Percentiles rank a stretch among this genome's conserved stretches.
These are phyloP conservation scores for Bufotes viridis DNA, from an alignment of 2,797 vertebrate genomes.

Conservation along the genomic window DNA sequence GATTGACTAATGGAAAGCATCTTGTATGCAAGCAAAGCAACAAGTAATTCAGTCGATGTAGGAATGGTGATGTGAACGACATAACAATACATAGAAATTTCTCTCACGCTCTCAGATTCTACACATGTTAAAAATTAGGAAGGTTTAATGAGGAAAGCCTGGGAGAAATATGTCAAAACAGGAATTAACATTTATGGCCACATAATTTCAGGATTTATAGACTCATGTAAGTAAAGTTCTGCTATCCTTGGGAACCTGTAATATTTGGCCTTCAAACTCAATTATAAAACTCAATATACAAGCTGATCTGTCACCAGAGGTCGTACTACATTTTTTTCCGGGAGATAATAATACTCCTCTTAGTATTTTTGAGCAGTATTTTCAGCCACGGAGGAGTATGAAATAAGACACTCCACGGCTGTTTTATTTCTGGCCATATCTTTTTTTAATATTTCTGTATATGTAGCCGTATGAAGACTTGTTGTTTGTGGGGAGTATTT, in stretches of 20 bases:
- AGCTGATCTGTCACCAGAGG: not conserved
- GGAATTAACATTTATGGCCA: constrained; percentile 30
- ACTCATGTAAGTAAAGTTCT: constrained; percentile 19
- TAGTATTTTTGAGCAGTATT: too few species aligned
- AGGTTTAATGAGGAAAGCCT: constrained; percentile 9
- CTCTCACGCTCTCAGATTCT: constrained; percentile 15
- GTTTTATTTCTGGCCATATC: too few species aligned
- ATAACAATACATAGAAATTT: constrained; percentile 32
- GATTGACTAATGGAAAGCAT: constrained; percentile 12
- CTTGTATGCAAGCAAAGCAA: not conserved
- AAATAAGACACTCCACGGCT: too few species aligned
- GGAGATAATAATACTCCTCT: too few species aligned
- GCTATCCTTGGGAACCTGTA: constrained; percentile 13
- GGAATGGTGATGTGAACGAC: constrained; percentile 1
- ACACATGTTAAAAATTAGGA: constrained; percentile 28
- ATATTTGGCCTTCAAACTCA: not conserved
- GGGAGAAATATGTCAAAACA: constrained; percentile 34
- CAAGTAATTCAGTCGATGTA: not conserved
- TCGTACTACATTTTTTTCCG: too few species aligned
- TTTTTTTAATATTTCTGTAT: too few species aligned
- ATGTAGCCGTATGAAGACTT: too few species aligned
- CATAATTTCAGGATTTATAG: constrained; percentile 23
- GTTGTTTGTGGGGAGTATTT: too few species aligned
- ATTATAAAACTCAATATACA: not conserved
- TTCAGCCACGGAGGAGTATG: too few species aligned